phyloP scores from a whole-genome alignment of 2,797 vertebrate species.

The Eremophila alpestris region DNA sequence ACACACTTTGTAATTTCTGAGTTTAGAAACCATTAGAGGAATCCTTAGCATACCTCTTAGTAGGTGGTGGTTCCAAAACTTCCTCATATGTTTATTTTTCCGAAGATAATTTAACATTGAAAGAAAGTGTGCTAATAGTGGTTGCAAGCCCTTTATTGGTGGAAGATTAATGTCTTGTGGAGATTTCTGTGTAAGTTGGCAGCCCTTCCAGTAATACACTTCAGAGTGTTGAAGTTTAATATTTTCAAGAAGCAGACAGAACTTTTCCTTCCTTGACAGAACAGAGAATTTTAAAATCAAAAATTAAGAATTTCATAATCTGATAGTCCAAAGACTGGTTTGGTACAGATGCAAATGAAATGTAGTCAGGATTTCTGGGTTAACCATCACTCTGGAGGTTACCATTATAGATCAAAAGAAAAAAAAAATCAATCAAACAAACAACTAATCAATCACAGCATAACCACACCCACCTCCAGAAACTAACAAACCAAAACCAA shows the following conservation, averaged over 20 bases:
- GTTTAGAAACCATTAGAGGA: background rate
- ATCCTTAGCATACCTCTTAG: background rate
- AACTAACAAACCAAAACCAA: background rate
- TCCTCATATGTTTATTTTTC: background rate
- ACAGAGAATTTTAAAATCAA: background rate
- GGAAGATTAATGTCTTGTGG: background rate
- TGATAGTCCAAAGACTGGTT: background rate
- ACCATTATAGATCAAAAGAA: background rate
- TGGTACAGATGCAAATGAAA: background rate
- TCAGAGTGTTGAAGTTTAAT: background rate
- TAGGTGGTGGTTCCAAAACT: background rate
- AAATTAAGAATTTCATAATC: background rate
- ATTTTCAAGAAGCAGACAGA: background rate
- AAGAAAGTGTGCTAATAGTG: background rate
- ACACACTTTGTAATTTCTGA: background rate
- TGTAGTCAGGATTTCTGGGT: background rate
- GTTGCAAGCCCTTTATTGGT: background rate
- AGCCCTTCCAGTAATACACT: background rate
- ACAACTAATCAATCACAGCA: background rate
- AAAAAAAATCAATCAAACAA: background rate
- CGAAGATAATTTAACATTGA: background rate
- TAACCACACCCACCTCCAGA: accelerated
- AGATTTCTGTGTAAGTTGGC: background rate
- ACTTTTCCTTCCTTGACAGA: background rate
- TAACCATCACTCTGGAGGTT: background rate